phyloP scores from a whole-genome alignment of 53 echinoderm and acorn worm species.

The Patiria pectinifera region DNA sequence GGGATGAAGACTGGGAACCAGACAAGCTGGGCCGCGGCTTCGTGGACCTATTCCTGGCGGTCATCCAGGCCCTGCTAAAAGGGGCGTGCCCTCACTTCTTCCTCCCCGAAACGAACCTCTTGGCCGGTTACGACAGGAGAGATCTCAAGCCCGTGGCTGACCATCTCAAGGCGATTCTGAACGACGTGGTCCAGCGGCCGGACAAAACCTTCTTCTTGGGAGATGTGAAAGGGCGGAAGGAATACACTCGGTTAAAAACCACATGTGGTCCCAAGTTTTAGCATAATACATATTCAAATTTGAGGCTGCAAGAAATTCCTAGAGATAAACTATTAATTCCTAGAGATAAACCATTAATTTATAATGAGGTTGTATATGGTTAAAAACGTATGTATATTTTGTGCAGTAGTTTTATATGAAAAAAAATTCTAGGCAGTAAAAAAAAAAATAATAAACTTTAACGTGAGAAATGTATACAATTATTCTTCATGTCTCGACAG shows the following conservation, averaged over 20 bases:
- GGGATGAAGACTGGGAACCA: constrained; percentile 81
- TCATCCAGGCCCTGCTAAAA: constrained; percentile 67
- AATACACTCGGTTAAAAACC: constrained; percentile 25
- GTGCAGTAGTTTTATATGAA: background rate
- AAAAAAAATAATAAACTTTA: no score
- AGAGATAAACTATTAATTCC: background rate
- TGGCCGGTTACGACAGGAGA: constrained; percentile 47
- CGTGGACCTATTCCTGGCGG: constrained; percentile 83
- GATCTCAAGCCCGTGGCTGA: constrained; percentile 81
- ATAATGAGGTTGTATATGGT: background rate
- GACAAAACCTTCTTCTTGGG: constrained; percentile 80
- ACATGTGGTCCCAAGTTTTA: constrained; percentile 46
- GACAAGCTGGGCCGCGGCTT: constrained; percentile 85
- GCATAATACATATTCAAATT: background rate
- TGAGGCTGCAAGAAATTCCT: background rate
- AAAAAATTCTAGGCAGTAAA: no score
- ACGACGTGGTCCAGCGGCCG: constrained; percentile 87
- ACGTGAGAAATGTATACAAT: no score
- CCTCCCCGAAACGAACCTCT: constrained; percentile 75
- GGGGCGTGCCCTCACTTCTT: constrained; percentile 78
- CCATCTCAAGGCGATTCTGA: constrained; percentile 87
- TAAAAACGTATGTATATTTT: background rate
- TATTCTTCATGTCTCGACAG: no score
- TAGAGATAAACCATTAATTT: background rate
- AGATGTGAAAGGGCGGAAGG: constrained; percentile 3